Evolutionary conservation across 2,888 invertebrate species (phyloP), one percentile per base, ranked within the genome.

Genomic region (Eugnorisma glareosa): DNA sequence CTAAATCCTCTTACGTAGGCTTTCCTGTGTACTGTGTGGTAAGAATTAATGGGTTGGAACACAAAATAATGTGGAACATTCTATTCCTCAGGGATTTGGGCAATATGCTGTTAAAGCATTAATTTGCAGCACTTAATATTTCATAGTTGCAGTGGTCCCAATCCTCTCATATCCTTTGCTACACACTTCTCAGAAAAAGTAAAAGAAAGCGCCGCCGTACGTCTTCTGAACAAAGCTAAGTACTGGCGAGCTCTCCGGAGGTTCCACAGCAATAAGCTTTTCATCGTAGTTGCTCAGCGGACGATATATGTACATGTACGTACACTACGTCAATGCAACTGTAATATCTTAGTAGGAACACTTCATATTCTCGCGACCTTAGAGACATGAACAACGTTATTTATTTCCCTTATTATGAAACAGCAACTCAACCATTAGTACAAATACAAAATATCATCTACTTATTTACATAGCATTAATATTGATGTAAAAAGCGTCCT

Each of bases 181-280:
- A 67, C 76, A 78, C 67, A 79, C 69, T 82, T 73, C 64, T 72
- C 67, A 77, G 48, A 73, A 88, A 84, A 70, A 69, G 71, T 70
- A 71, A 80, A 86, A 87, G 84, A 89, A 88, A 83, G 79, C 82
- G 84, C 76, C 79, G 78, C 80, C 83, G 77, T 86, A 83, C 86
- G 79, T 86, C 82, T 87, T 80, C 80, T 83, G 81, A 90, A 91
- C 90, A 91, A 90, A 91, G 89, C 90, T 88, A 89, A 91, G 90
- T 90, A 90, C 90, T 85, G 86, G 87, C 86, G 87, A 86, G 86
- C 86, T 77, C 85, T 83, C 81, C 72, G 81, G 89, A 87, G 91
- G 85, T 85, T 87, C 81, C 81, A 77, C 71, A 88, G 89, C 88
- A 91, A 90, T 91, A 88, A 89, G 88, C 87, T 90, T 91, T 90